Conservation (phyloP, 2,888 invertebrate genomes). For the Eupithecia subumbrata region DNA sequence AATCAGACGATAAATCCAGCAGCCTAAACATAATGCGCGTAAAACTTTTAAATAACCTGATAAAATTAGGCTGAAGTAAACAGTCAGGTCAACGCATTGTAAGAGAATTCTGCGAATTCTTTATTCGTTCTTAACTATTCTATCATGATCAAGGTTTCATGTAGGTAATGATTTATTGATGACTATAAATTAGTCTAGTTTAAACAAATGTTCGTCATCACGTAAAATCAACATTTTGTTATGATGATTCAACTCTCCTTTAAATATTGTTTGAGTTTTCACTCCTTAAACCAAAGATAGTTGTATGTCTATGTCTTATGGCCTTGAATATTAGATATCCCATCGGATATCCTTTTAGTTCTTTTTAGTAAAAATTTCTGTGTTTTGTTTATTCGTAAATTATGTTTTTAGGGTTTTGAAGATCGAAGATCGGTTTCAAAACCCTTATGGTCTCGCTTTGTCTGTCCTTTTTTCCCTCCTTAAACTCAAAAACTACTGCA, state of each 20-base stretch:
- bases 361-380: too few relatives aligned
- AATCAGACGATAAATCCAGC: constrained; percentile 24
- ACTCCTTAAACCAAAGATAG: neutral
- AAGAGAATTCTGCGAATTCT: constrained; percentile 59
- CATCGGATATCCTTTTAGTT: neutral
- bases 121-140: constrained; percentile 46
- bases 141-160: constrained; percentile 45
- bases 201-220: neutral
- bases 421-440: too few relatives aligned
- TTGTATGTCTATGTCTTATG: too few relatives aligned
- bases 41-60: constrained; percentile 51
- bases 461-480: too few relatives aligned
- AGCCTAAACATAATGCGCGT: constrained; percentile 44
- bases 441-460: too few relatives aligned
- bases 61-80: constrained; percentile 61
- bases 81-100: constrained; percentile 72
- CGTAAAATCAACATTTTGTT: neutral
- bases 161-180: neutral
- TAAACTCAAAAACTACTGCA: too few relatives aligned
- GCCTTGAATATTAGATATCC: too few relatives aligned
- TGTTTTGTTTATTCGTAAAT: neutral
- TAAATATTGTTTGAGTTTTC: neutral
- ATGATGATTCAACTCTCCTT: neutral
- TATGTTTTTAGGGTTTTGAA: too few relatives aligned
- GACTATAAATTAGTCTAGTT: neutral